Evolutionary conservation across 1,140 invertebrate species (phyloP).

Genomic region (Phymastichus coffea): DNA sequence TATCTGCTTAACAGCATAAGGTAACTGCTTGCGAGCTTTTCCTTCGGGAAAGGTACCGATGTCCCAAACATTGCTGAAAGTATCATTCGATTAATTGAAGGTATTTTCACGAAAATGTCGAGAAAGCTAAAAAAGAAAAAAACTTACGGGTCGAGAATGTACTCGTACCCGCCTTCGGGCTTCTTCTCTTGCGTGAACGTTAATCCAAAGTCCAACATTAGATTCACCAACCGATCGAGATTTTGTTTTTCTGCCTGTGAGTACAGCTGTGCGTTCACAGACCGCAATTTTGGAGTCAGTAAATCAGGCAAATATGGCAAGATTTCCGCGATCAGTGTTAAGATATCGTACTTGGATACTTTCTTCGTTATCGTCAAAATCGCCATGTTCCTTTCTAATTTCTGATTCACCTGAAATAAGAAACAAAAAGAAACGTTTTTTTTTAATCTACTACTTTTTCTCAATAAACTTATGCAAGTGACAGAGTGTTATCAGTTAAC

Average conservation of each 20-base stretch:
- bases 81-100: neutral
- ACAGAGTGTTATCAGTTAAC: neutral
- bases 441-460: too few species aligned
- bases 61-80: constrained; percentile 54
- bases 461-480: too few species aligned
- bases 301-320: constrained; percentile 75
- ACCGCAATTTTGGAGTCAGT: constrained; percentile 74
- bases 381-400: constrained; percentile 58
- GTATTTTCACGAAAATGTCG: neutral
- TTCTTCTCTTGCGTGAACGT: constrained; percentile 80
- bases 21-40: constrained; percentile 44
- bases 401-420: constrained; percentile 60
- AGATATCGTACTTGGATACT: constrained; percentile 61
- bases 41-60: constrained; percentile 47
- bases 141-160: constrained; percentile 79
- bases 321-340: constrained; percentile 68
- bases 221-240: constrained; percentile 70
- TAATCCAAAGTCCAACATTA: constrained; percentile 89
- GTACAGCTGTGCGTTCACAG: constrained; percentile 75
- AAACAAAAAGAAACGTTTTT: constrained; percentile 16
- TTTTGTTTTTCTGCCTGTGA: constrained; percentile 73
- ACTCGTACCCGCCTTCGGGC: constrained; percentile 77
- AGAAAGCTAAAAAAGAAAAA: neutral
- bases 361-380: constrained; percentile 62
- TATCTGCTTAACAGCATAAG: constrained; percentile 76